Conservation (phyloP, 2,113 vertebrate genomes). For the Polypterus senegalus region DNA sequence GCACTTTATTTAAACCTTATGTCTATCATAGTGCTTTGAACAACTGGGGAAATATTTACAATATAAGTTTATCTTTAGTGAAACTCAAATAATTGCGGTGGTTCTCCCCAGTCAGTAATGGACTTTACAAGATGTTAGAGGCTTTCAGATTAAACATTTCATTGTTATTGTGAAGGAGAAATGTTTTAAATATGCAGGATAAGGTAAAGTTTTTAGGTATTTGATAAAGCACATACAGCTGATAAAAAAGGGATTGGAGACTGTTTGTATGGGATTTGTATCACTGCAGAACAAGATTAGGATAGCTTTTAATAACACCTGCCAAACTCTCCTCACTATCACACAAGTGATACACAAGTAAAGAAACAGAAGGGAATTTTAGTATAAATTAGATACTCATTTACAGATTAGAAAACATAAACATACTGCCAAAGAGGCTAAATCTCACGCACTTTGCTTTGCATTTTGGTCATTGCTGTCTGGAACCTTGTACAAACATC, state of each 20-base stretch:
- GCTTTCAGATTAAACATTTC: too few species aligned
- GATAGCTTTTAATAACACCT: slow-evolving; percentile 30
- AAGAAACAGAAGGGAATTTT: slow-evolving; percentile 24
- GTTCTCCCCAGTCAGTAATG: too few species aligned
- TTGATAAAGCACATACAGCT: slow-evolving; percentile 1
- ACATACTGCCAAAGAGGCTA: slow-evolving; percentile 27
- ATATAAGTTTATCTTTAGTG: too few species aligned
- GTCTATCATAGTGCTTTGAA: too few species aligned
- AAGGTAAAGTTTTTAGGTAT: neutral
- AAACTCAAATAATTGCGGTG: too few species aligned
- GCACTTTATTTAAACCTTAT: too few species aligned
- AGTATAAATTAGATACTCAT: slow-evolving; percentile 26
- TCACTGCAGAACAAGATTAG: slow-evolving; percentile 24
- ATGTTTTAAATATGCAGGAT: neutral
- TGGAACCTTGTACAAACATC: too few species aligned
- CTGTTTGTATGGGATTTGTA: slow-evolving; percentile 19
- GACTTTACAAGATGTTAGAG: too few species aligned
- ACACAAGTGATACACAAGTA: slow-evolving; percentile 34
- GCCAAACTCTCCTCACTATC: slow-evolving; percentile 31
- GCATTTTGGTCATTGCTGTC: neutral
- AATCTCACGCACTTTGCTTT: slow-evolving; percentile 23
- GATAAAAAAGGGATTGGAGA: slow-evolving; percentile 14
- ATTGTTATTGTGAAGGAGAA: neutral
- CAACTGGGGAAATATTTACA: too few species aligned
- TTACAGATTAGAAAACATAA: slow-evolving; percentile 33